Evolutionary conservation across 1,140 invertebrate genomes (phyloP).

Genomic region (Trypoxylus dichotomus): DNA sequence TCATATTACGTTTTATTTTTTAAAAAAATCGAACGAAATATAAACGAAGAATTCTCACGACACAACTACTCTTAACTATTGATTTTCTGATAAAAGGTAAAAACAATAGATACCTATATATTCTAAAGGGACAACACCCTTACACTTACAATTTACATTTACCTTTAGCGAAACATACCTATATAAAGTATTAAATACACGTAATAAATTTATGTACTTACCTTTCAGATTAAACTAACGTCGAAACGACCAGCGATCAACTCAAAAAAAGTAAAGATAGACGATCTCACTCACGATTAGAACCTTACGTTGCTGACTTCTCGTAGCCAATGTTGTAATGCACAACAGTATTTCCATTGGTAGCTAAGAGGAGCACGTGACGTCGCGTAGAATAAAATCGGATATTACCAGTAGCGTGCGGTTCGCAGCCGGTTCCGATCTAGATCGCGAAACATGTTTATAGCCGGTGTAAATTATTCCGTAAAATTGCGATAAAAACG

Average conservation of each 20-base stretch:
- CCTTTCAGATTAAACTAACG: neutral
- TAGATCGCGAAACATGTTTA: neutral
- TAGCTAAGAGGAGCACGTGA: neutral
- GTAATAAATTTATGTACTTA: neutral
- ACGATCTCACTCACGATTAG: neutral
- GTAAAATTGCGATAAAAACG: neutral
- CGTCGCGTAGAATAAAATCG: neutral
- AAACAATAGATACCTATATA: neutral
- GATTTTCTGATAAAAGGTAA: slow-evolving; percentile 20
- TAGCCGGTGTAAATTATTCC: neutral
- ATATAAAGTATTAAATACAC: neutral
- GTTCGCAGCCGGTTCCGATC: neutral
- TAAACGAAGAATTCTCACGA: neutral
- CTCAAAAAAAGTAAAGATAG: neutral
- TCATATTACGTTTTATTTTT: neutral
- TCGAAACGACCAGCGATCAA: neutral
- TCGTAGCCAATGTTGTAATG: slow-evolving; percentile 25
- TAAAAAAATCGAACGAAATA: neutral
- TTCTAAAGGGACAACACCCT: slow-evolving; percentile 15
- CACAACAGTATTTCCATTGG: slow-evolving; percentile 24
- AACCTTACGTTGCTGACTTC: neutral
- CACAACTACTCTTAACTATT: neutral
- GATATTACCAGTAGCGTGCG: neutral
- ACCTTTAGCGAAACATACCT: neutral
- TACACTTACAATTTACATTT: neutral